Conservation (phyloP, 1,140 invertebrate genomes). For the Saccostrea echinata region DNA sequence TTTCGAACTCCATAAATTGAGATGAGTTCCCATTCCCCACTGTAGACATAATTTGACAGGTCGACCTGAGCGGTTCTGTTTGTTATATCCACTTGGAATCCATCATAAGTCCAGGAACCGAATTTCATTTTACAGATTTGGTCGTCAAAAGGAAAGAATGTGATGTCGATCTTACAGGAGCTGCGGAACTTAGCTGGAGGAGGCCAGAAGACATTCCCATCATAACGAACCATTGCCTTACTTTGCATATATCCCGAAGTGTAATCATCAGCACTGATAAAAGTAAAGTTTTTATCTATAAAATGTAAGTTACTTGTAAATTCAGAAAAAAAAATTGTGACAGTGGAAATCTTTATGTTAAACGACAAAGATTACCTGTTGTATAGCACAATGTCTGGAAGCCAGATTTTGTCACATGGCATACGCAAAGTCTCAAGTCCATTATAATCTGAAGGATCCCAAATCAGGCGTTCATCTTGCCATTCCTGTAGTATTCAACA, state of each 20-base stretch:
- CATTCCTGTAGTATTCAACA: slow-evolving; percentile 80
- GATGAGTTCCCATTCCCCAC: slow-evolving; percentile 83
- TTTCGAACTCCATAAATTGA: slow-evolving; percentile 80
- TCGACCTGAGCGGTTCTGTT: slow-evolving; percentile 82
- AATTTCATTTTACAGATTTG: slow-evolving; percentile 76
- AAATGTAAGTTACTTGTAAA: too few species aligned
- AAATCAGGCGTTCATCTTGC: slow-evolving; percentile 81
- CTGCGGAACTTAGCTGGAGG: slow-evolving; percentile 81
- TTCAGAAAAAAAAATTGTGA: too few species aligned
- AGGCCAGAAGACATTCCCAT: slow-evolving; percentile 83
- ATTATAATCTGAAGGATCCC: slow-evolving; percentile 81
- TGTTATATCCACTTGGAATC: slow-evolving; percentile 82
- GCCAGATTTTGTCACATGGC: slow-evolving; percentile 82
- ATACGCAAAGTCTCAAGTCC: slow-evolving; percentile 80
- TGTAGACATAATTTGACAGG: slow-evolving; percentile 82
- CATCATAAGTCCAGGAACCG: slow-evolving; percentile 82
- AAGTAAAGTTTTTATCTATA: neutral
- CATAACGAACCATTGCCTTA: slow-evolving; percentile 80
- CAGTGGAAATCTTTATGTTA: too few species aligned
- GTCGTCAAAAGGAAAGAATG: slow-evolving; percentile 74
- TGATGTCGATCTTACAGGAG: slow-evolving; percentile 75
- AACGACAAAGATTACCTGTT: slow-evolving; percentile 81
- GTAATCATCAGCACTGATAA: slow-evolving; percentile 82
- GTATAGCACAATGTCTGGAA: slow-evolving; percentile 83
- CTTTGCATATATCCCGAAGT: slow-evolving; percentile 82